These are phyloP conservation scores for Mallotus villosus DNA, from an alignment of 2,797 vertebrate species.

Conservation along the genomic window DNA sequence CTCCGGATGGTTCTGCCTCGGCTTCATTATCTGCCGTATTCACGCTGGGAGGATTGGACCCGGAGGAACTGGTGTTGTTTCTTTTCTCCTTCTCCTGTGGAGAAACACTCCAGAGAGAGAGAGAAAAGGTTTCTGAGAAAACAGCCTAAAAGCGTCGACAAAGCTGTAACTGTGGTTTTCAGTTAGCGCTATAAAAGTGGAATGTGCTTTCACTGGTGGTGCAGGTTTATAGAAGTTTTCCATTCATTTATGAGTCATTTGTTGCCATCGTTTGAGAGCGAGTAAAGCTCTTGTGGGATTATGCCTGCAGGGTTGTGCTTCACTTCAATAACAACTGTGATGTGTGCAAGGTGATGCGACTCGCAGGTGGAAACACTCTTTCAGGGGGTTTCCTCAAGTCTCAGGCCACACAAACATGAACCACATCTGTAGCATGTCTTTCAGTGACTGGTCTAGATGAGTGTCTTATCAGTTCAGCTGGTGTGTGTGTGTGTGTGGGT, in stretches of 20 bases:
- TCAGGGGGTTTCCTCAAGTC: constrained; percentile 34
- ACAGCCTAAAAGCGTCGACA: constrained; percentile 45
- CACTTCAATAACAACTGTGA: constrained; percentile 37
- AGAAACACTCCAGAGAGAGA: constrained; percentile 40
- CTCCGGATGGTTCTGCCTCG: constrained; percentile 60
- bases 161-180: constrained; percentile 56
- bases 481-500: constrained; percentile 1
- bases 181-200: constrained; percentile 46
- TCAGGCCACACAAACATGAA: constrained; percentile 23
- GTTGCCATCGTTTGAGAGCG: constrained; percentile 43
- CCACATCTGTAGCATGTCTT: constrained; percentile 14
- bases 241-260: constrained; percentile 53
- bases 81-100: constrained; percentile 53
- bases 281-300: constrained; percentile 18
- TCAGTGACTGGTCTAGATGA: constrained; percentile 6
- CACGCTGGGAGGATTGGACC: constrained; percentile 72
- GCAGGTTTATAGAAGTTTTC: constrained; percentile 58
- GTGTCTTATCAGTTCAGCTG: constrained; percentile 5
- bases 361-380: constrained; percentile 45
- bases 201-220: constrained; percentile 49
- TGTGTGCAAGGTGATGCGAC: constrained; percentile 28
- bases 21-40: constrained; percentile 72
- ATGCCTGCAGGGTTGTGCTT: constrained; percentile 23
- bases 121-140: constrained; percentile 60
- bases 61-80: constrained; percentile 64